phyloP scores from a whole-genome alignment of 64 coral and sea anemone species.

The Platygyra sinensis region DNA sequence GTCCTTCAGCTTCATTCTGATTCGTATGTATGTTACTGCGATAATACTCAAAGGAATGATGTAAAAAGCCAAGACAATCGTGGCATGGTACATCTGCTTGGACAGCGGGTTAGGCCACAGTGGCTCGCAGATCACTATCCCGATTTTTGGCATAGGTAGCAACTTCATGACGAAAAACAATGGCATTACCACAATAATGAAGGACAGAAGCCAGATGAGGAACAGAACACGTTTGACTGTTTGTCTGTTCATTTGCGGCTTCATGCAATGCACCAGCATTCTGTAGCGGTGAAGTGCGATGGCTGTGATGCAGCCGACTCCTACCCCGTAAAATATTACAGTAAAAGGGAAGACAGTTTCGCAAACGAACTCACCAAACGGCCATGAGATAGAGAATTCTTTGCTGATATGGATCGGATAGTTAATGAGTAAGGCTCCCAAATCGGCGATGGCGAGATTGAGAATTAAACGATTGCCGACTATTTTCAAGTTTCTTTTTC shows the following conservation, averaged over 20 bases:
- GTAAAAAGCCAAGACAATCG: conserved; percentile 26
- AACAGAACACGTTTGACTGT: conserved; percentile 59
- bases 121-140: conserved; percentile 12
- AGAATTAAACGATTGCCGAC: conserved; percentile 75
- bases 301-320: conserved; percentile 71
- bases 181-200: conserved; percentile 62
- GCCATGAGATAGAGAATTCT: conserved; percentile 74
- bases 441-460: conserved; percentile 66
- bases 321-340: conserved; percentile 63
- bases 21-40: conserved; percentile 61
- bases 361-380: conserved; percentile 72
- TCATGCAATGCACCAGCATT: conserved; percentile 74
- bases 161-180: conserved; percentile 74
- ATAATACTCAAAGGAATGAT: conserved; percentile 58
- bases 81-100: conserved; percentile 20
- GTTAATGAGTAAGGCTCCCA: conserved; percentile 46
- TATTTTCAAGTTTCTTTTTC: conserved; percentile 38
- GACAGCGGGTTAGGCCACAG: conserved; percentile 39
- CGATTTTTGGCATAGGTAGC: neutral
- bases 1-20: conserved; percentile 38
- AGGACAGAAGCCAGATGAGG: conserved; percentile 70
- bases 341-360: conserved; percentile 49
- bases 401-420: conserved; percentile 54
- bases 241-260: conserved; percentile 53
- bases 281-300: conserved; percentile 78